These are phyloP conservation scores for Condylura cristata DNA, from an alignment of 2,113 vertebrate genomes.

Conservation along the genomic window DNA sequence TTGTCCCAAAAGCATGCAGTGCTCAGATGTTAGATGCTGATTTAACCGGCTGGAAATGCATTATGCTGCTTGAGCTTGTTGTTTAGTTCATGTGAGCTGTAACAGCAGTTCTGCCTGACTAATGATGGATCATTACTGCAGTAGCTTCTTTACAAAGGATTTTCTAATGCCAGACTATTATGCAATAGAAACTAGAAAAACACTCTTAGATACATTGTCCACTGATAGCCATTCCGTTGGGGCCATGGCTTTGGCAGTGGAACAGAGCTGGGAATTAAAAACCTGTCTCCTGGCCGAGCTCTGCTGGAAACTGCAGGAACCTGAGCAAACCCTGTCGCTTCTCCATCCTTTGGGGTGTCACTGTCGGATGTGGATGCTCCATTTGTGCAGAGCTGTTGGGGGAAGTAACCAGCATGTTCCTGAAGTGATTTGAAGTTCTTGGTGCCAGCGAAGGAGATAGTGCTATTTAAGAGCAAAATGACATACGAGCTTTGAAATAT, in stretches of 20 bases:
- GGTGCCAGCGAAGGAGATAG: not conserved
- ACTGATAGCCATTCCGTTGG: not conserved
- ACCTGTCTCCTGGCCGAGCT: rapidly evolving
- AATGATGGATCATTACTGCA: conserved; percentile 22
- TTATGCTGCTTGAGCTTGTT: conserved; percentile 26
- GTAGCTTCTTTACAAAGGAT: not conserved
- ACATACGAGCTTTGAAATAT: not conserved
- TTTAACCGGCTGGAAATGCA: conserved; percentile 25
- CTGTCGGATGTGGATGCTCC: not conserved
- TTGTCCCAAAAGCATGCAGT: conserved; percentile 11
- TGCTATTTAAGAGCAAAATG: not conserved
- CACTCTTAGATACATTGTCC: not conserved
- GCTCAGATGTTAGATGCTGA: not conserved
- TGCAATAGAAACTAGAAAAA: conserved; percentile 4
- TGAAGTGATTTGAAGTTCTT: not conserved
- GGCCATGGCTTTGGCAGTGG: not conserved
- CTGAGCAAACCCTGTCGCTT: not conserved
- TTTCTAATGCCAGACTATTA: conserved; percentile 7
- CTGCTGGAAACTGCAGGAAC: not conserved
- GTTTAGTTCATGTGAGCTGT: not conserved
- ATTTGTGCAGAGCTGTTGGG: not conserved
- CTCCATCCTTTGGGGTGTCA: not conserved
- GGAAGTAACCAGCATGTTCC: not conserved
- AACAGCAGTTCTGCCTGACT: conserved; percentile 16
- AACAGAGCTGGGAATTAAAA: not conserved